Percentiles rank a stretch among this genome's conserved stretches.
Conservation (phyloP, 92 coral and sea anemone species). For the Phenganax stokvisi region DNA sequence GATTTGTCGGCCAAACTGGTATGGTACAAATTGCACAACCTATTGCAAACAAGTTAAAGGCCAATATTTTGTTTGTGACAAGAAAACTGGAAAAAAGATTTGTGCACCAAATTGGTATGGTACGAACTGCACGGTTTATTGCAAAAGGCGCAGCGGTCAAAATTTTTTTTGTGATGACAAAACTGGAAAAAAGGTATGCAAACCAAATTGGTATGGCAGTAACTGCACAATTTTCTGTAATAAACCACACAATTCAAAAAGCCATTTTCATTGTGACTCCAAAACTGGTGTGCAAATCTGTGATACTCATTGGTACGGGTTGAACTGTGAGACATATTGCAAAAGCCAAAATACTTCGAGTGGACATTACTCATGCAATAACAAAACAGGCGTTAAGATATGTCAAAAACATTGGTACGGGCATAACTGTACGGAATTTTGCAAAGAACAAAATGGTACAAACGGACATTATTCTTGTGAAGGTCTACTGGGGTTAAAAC, state of each 20-base stretch:
- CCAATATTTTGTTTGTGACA: conserved; percentile 35
- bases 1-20: conserved; percentile 45
- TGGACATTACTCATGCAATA: conserved; percentile 21
- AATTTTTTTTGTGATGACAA: neutral
- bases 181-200: conserved; percentile 10
- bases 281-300: neutral
- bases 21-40: conserved; percentile 40
- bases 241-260: neutral
- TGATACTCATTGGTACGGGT: neutral
- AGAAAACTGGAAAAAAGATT: neutral
- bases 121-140: conserved; percentile 4
- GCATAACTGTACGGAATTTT: conserved; percentile 45
- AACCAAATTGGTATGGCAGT: conserved; percentile 49
- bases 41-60: conserved; percentile 32
- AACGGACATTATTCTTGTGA: neutral
- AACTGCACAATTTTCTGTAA: conserved; percentile 22
- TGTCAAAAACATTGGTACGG: conserved; percentile 57
- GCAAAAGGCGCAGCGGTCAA: conserved; percentile 1
- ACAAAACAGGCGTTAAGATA: conserved; percentile 35
- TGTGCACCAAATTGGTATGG: conserved; percentile 40
- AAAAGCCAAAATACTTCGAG: neutral
- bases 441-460: conserved; percentile 50
- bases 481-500: neutral
- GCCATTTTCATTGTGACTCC: conserved; percentile 46
- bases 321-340: neutral